phyloP scores from a whole-genome alignment of 1,140 invertebrate genomes.

The Mizuhopecten yessoensis region DNA sequence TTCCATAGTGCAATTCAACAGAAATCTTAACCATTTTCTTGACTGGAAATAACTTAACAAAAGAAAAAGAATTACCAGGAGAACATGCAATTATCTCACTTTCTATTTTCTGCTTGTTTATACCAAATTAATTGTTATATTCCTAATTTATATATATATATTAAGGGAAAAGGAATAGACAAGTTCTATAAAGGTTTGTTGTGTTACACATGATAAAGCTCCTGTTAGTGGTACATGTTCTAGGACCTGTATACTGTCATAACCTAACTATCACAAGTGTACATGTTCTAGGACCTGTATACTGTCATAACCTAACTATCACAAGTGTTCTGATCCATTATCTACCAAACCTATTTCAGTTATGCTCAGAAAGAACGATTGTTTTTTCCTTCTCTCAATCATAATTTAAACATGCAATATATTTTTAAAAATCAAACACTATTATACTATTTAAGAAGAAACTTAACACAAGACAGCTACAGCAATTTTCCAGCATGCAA shows the following conservation, averaged over 20 bases:
- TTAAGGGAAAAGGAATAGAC: background rate
- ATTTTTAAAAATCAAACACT: background rate
- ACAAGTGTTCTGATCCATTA: background rate
- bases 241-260: background rate
- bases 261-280: background rate
- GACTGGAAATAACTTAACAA: background rate
- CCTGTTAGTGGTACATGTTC: background rate
- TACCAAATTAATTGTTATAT: background rate
- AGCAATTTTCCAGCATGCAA: too few relatives aligned
- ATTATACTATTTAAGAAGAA: too few relatives aligned
- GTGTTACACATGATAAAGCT: background rate
- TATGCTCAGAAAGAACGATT: background rate
- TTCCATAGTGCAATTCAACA: slow-evolving; percentile 33
- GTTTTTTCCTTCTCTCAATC: too few relatives aligned
- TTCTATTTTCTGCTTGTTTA: too few relatives aligned
- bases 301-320: background rate
- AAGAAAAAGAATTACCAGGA: background rate
- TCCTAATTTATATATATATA: background rate
- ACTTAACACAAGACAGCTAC: too few relatives aligned
- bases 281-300: too few relatives aligned
- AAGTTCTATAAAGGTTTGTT: background rate
- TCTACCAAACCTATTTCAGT: background rate
- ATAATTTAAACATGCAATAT: background rate
- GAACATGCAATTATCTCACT: background rate
- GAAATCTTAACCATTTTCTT: background rate